Evolutionary conservation across 2,113 vertebrate species (phyloP), one percentile per base, ranked within the genome.

Genomic region (Pterocles gutturalis): DNA sequence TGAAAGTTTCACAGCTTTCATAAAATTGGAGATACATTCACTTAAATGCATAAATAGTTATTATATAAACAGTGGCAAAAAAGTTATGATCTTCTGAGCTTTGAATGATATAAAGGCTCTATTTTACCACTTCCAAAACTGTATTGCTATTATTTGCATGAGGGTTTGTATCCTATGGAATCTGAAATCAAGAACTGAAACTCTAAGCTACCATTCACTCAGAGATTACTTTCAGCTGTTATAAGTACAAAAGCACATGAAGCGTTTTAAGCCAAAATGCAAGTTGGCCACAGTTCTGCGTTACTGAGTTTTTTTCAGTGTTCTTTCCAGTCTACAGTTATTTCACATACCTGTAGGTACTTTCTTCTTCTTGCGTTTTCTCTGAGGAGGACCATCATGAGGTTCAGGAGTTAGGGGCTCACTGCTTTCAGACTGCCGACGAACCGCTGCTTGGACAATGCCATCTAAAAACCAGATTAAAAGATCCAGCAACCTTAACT

Each of bases 291-390:
- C 17, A 58, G 29, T 64, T 82, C 46, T 43, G 66, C 19, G 7
- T 84, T 60, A 53, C 7, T 21, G 33, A 53, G 21, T 29, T 81
- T 61, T 53, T 64, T 11, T 76, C 43, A 6, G 26, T 31, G 41
- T 45, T 93, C 29, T 43, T 77, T 75, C 58, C 55, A 45, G 62
- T 22, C 54, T 19, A 65, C 38, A 61, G 18, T 53, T 62, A 53
- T 43, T 62, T 79, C 85, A 97, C 97, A 0, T 95, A 98, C 98
- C 98, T 15, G 84, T 12, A 79, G 97, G 93, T 18, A 43, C 66
- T 97, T 98, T 99, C 83, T 98, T 99, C 87, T 99, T 99, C 98
- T 98, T 99, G 96, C 94, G 99, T 80, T 97, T 99, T 93, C 96
- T 98, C 81, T 98, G 98, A 31, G 96, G 95, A 5, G 97, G 97